Conservation (phyloP, 64 coral and sea anemone genomes). For the Acropora yongei region DNA sequence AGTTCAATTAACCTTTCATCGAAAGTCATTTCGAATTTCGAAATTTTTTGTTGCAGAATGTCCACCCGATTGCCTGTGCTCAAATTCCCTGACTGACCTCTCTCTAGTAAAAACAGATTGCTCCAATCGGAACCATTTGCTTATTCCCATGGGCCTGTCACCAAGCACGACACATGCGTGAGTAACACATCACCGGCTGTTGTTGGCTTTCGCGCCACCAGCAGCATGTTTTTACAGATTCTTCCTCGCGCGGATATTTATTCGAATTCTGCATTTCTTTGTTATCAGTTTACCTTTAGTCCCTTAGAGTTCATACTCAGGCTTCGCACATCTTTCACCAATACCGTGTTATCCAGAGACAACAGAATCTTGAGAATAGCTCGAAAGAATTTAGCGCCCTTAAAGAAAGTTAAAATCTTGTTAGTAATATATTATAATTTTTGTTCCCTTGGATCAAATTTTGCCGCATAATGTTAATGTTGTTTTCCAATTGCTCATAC, state of each 20-base stretch:
- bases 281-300: no score
- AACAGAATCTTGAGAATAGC: conserved; percentile 46
- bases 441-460: background rate
- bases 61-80: conserved; percentile 4
- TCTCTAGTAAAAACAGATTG: conserved; percentile 25
- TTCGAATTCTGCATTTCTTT: no score
- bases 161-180: conserved; percentile 20
- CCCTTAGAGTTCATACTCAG: no score
- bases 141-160: conserved; percentile 3
- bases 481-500: background rate
- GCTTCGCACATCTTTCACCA: no score
- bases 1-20: no score
- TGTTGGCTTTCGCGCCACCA: no score
- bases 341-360: background rate
- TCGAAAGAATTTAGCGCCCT: background rate
- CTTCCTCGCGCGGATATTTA: no score
- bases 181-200: background rate
- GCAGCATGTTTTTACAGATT: no score
- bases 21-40: no score
- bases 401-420: conserved; percentile 37
- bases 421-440: background rate
- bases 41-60: background rate
- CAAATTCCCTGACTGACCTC: background rate
- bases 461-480: background rate
- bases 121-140: background rate